Conservation (phyloP, 2,113 vertebrate genomes). For the Gorsachius goisagi region DNA sequence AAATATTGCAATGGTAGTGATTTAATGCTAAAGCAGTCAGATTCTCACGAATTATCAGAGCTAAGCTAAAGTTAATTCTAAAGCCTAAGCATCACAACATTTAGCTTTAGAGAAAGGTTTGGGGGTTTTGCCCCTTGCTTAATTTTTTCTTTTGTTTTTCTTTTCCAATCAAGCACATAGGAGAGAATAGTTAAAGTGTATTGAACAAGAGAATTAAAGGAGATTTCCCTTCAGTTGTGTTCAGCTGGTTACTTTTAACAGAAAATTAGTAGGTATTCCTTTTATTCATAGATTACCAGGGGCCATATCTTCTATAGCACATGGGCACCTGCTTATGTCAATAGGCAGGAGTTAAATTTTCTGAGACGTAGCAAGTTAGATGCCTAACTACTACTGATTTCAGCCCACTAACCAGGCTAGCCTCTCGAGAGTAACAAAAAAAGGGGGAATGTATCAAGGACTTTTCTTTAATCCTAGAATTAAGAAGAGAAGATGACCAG, state of each 20-base stretch:
- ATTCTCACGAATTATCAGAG: background rate
- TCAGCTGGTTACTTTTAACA: background rate
- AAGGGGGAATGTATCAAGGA: background rate
- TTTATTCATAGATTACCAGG: background rate
- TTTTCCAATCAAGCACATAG: background rate
- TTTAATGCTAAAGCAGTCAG: background rate
- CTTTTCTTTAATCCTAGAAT: background rate
- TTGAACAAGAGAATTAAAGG: background rate
- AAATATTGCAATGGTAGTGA: background rate
- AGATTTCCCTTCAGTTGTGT: background rate
- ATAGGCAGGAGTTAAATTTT: background rate
- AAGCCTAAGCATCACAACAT: background rate
- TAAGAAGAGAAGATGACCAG: background rate
- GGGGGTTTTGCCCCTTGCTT: background rate
- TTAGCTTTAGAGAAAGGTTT: background rate
- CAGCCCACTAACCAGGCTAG: background rate
- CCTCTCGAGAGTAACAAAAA: fast-evolving
- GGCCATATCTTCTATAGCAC: background rate
- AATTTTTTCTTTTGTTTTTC: fast-evolving
- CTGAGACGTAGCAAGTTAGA: background rate
- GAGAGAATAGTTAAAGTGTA: background rate
- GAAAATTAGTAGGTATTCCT: background rate
- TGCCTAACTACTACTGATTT: background rate
- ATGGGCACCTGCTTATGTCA: background rate
- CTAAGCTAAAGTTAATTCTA: background rate